These are phyloP conservation scores for Philaenus spumarius DNA, from an alignment of 1,140 invertebrate species.

Conservation along the genomic window DNA sequence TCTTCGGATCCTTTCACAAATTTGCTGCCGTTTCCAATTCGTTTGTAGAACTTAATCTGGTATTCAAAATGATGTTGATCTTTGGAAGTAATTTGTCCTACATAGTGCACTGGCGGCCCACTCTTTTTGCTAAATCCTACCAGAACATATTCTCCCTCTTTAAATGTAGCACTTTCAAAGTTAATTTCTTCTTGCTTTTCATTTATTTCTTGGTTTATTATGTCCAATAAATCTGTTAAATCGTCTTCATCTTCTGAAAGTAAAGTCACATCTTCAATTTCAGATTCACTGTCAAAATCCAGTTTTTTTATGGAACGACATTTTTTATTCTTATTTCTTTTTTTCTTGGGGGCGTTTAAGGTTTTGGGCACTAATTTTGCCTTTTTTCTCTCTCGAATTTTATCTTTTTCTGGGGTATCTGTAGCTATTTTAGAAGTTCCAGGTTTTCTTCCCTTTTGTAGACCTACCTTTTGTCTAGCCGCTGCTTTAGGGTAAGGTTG, in stretches of 20 bases:
- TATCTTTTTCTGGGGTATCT: constrained; percentile 13
- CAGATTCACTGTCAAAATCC: neutral
- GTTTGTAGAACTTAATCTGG: neutral
- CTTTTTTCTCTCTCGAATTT: constrained; percentile 3
- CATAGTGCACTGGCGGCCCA: neutral
- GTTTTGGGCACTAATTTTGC: neutral
- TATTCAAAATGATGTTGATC: neutral
- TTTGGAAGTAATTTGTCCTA: neutral
- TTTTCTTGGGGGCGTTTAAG: neutral
- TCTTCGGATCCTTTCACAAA: neutral
- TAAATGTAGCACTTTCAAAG: neutral
- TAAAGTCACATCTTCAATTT: neutral
- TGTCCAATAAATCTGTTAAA: neutral
- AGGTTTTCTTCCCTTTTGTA: neutral
- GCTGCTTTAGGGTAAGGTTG: constrained; percentile 11
- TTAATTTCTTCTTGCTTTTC: neutral
- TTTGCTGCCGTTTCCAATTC: neutral
- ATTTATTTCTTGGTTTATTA: neutral
- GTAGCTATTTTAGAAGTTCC: constrained; percentile 4
- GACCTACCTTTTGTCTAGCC: constrained; percentile 1
- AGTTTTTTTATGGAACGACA: neutral
- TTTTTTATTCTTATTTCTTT: too few species aligned
- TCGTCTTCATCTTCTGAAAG: neutral
- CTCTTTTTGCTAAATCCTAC: neutral
- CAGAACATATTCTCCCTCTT: neutral